These are phyloP conservation scores for Salvelinus sp. DNA, from an alignment of 2,113 vertebrate genomes.

Conservation along the genomic window DNA sequence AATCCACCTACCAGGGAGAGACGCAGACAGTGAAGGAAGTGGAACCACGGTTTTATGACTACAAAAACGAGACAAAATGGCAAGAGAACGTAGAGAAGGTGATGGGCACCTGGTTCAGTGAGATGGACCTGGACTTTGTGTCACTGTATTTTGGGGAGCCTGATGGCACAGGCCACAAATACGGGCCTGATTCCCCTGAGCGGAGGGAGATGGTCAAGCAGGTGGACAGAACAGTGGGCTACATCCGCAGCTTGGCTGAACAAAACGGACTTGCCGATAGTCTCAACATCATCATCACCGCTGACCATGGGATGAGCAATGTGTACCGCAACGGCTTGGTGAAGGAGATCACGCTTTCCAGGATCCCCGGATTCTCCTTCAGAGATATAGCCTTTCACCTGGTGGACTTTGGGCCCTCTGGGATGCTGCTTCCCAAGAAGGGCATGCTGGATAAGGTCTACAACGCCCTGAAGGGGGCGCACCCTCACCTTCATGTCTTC, in stretches of 20 bases:
- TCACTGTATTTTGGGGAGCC: conserved; percentile 90
- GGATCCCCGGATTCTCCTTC: conserved; percentile 78
- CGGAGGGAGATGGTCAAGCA: conserved; percentile 78
- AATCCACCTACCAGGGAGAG: conserved; percentile 77
- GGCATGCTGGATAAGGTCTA: conserved; percentile 83
- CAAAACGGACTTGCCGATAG: conserved; percentile 47
- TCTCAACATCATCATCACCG: conserved; percentile 85
- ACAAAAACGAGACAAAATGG: conserved; percentile 82
- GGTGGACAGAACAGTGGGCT: conserved; percentile 85
- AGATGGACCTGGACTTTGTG: conserved; percentile 79
- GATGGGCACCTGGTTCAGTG: conserved; percentile 79
- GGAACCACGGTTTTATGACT: conserved; percentile 73
- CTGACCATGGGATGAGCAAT: conserved; percentile 86
- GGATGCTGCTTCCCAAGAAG: conserved; percentile 83
- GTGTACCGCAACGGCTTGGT: conserved; percentile 60
- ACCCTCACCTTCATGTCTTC: conserved; percentile 83
- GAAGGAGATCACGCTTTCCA: conserved; percentile 72
- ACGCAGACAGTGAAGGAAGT: conserved; percentile 68
- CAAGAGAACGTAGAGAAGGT: conserved; percentile 73
- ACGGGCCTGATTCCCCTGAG: conserved; percentile 81
- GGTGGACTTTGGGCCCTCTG: conserved; percentile 83
- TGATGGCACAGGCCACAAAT: conserved; percentile 81
- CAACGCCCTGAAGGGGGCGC: conserved; percentile 72
- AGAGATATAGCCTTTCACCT: conserved; percentile 82
- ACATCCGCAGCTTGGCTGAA: conserved; percentile 69